Evolutionary conservation across 2,797 vertebrate species (phyloP), one percentile per base, ranked within the genome.

Genomic region (Atherinosoma microstoma): DNA sequence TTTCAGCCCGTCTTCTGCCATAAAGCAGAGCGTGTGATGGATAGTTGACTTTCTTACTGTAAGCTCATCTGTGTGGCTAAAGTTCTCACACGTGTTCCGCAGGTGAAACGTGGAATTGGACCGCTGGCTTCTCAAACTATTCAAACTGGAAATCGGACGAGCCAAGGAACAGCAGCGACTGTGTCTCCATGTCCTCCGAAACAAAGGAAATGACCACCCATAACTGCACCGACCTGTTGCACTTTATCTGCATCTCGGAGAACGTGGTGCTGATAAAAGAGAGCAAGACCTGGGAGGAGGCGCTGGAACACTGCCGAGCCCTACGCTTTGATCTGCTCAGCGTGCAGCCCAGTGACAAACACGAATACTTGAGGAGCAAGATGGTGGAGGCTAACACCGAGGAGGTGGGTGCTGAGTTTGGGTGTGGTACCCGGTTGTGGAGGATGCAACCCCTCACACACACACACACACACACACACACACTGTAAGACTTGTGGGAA

Each of bases 231-330:
- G 0, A 1, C 20, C 12, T 0, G 0, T 60, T 76, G 1, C 89
- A 88, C 36, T 84, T 60, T 27, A 0, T 79, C 62, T 92, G 89
- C 61, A 6, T 10, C 6, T 5, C 0, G 0, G 64, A 84, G 58
- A 89, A 90, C 38, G 6, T 92, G 67, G 0, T 90, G 24, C 63
- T 91, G 60, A 71, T 92, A 1, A 83, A 73, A 40, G 75, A 92
- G 76, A 77, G 75, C n/a, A 87, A 82, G 75, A 84, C 78, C 3
- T 89, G 90, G 90, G 82, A 87, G 75, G 79, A 84, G 59, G 86
- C 89, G 0, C 62, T 87, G 60, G 63, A 80, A 1, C 51, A 82
- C 75, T 91, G 90, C 79, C 20, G 75, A n/a, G 8, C 6, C 30
- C 2, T 4, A 6, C 5, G 0, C 16, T 58, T 67, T 0, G 73